Percentiles rank a stretch among this genome's conserved stretches.
Evolutionary conservation across 2,888 invertebrate genomes (phyloP).

Genomic region (Campaea margaritaria): DNA sequence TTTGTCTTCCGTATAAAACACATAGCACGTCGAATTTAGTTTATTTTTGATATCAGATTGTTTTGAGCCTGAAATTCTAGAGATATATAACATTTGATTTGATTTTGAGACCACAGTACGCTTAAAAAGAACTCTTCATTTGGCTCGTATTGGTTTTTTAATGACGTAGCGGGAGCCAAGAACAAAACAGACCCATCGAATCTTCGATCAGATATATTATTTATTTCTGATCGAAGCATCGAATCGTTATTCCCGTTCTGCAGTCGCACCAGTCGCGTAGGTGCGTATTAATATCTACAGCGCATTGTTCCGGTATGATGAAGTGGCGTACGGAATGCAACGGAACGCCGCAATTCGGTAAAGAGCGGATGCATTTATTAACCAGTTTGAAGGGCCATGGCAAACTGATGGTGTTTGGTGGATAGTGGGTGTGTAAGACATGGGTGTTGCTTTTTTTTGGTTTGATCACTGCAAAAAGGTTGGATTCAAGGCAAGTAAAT

Average conservation of each 20-base stretch:
- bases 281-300: neutral
- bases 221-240: too few species aligned
- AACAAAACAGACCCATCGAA: neutral
- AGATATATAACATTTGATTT: too few species aligned
- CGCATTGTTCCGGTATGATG: slow-evolving; percentile 20
- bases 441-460: neutral
- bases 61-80: too few species aligned
- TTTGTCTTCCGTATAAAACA: too few species aligned
- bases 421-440: slow-evolving; percentile 1
- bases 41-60: too few species aligned
- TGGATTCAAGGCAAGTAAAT: neutral
- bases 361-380: slow-evolving; percentile 53
- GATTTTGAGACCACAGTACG: too few species aligned
- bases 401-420: too few species aligned
- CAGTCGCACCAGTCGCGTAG: slow-evolving; percentile 1
- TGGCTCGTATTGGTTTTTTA: too few species aligned
- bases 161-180: too few species aligned
- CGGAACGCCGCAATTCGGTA: slow-evolving; percentile 48
- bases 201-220: too few species aligned
- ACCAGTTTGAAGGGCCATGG: slow-evolving; percentile 49
- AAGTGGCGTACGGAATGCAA: slow-evolving; percentile 8
- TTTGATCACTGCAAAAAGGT: neutral
- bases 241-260: neutral
- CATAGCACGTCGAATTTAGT: too few species aligned
- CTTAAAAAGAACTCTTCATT: too few species aligned